phyloP scores from a whole-genome alignment of 2,797 vertebrate genomes.

The Squalus acanthias region DNA sequence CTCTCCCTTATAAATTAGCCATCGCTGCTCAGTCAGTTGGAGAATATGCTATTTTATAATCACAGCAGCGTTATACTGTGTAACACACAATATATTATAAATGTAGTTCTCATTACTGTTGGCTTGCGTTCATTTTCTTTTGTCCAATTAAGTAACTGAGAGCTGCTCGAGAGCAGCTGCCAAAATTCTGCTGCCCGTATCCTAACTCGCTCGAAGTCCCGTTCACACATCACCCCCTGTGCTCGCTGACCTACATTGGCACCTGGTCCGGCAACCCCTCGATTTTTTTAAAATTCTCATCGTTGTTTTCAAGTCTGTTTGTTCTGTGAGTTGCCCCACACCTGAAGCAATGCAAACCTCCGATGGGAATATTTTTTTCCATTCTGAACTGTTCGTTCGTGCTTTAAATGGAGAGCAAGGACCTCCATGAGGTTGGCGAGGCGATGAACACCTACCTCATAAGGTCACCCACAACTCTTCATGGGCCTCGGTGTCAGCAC shows the following conservation, averaged over 20 bases:
- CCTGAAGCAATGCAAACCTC: background rate
- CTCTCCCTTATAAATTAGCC: too few relatives aligned
- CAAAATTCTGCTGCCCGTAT: background rate
- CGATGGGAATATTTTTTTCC: background rate
- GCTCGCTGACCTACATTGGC: background rate
- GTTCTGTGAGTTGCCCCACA: background rate
- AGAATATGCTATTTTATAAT: background rate
- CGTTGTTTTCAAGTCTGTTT: background rate
- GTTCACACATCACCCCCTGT: background rate
- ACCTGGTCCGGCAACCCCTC: background rate
- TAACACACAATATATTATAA: background rate
- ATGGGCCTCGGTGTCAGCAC: background rate
- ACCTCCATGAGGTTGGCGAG: background rate
- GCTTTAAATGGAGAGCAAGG: background rate
- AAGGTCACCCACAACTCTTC: background rate
- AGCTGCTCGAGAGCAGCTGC: background rate
- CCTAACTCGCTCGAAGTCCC: background rate
- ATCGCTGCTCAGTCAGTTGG: background rate
- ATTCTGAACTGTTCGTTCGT: background rate
- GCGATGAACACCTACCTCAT: background rate
- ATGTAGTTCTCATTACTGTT: background rate
- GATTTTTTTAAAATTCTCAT: background rate
- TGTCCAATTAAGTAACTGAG: background rate
- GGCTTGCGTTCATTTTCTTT: background rate
- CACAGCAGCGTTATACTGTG: background rate